Conservation (phyloP, 2,797 vertebrate species). For the Mus minutoides region DNA sequence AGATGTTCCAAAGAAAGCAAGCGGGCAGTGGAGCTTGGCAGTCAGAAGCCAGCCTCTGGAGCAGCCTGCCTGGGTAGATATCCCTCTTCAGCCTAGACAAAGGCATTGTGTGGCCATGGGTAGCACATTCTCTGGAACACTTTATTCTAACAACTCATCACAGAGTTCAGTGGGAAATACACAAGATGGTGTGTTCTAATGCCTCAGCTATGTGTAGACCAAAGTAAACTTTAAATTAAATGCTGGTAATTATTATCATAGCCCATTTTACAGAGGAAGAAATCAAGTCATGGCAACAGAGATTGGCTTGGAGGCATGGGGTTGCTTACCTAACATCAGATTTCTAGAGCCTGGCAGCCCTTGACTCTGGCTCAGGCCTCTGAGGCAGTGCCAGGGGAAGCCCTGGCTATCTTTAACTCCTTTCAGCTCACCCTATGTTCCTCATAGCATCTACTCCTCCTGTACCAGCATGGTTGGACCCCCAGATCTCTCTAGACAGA, state of each 20-base stretch:
- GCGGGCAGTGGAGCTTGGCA: background rate
- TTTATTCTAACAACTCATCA: background rate
- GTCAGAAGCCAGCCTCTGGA: background rate
- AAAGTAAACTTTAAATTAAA: background rate
- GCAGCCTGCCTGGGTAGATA: background rate
- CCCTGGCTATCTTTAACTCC: background rate
- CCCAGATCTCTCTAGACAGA: background rate
- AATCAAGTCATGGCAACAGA: background rate
- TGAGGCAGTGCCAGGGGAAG: background rate
- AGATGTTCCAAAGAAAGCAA: no score
- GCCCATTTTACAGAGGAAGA: background rate
- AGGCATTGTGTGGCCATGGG: background rate
- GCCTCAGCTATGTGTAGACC: background rate
- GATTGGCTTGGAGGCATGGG: background rate
- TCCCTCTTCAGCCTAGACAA: background rate
- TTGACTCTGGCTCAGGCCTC: conserved; percentile 3
- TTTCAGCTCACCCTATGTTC: background rate
- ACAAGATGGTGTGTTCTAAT: background rate
- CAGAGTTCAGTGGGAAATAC: background rate
- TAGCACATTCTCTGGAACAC: no score
- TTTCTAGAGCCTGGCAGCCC: background rate
- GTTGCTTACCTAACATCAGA: background rate
- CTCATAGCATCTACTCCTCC: background rate
- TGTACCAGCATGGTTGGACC: background rate
- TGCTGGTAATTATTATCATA: background rate